Percentiles rank a stretch among this genome's conserved stretches.
phyloP scores from a whole-genome alignment of 2,797 vertebrate genomes.

The Cyclura pinguis region DNA sequence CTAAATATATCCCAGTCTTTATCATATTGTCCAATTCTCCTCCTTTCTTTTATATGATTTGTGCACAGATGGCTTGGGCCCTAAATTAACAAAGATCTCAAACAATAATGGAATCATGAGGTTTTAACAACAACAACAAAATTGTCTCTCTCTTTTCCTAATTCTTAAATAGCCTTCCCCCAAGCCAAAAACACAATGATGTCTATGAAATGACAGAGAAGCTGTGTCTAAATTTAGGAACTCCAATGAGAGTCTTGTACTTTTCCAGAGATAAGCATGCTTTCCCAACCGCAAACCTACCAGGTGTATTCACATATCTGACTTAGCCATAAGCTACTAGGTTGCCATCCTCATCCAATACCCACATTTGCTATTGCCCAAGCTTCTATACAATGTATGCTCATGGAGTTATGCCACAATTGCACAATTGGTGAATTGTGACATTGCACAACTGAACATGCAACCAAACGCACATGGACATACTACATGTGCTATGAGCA shows the following conservation, averaged over 20 bases:
- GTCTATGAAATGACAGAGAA: not conserved
- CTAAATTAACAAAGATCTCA: constrained; percentile 7
- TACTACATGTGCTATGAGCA: too few relatives aligned
- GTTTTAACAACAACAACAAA: not conserved
- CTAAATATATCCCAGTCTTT: not conserved
- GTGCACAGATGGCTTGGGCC: not conserved
- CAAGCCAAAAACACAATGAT: not conserved
- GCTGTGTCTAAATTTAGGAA: not conserved
- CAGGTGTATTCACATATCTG: not conserved
- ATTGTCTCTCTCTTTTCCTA: not conserved
- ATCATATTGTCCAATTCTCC: not conserved
- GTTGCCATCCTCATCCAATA: not conserved
- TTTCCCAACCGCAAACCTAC: not conserved
- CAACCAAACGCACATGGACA: too few relatives aligned
- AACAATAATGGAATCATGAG: not conserved
- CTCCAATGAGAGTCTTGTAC: not conserved
- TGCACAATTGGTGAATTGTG: too few relatives aligned
- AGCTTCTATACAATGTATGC: too few relatives aligned
- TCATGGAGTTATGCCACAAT: too few relatives aligned
- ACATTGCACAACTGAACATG: too few relatives aligned
- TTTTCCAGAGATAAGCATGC: not conserved
- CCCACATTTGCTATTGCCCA: not conserved
- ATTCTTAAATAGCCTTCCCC: not conserved
- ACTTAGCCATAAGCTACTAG: not conserved
- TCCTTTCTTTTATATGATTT: not conserved